Evolutionary conservation across 1,140 invertebrate genomes (phyloP), one percentile per base, ranked within the genome.

Genomic region (Polypedilum pembai): DNA sequence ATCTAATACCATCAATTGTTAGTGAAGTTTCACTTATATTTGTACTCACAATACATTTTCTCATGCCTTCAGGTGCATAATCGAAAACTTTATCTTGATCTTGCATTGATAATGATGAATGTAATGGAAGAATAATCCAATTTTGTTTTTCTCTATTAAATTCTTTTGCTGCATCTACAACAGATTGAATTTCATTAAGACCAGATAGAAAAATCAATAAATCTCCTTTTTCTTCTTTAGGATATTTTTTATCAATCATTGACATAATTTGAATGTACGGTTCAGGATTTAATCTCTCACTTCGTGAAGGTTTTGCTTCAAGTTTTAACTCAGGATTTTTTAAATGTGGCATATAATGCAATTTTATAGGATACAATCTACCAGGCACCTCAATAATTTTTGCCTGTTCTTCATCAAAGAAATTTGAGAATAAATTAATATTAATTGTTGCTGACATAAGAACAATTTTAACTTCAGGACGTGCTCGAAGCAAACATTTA

Each of bases 381-480:
- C 98, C 97, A 41, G 97, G 97, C 40, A 99, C 94, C 84, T 95
- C 87, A 77, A 98, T 90, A 72, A 96, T 86, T 77, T 88, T 87
- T 56, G 92, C 91, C 66, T 90, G 85, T 80, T 92, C 90, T 76
- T 91, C 85, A 56, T 89, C 82, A 84, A 99, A 99, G 83, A 97
- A 99, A 76, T 89, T 85, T 76, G 88, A 87, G 83, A 99, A 99
- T 1, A 99, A 84, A 77, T 95, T 85, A 65, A 99, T 91, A 84
- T 99, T 99, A 63, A 99, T 98, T 1, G 98, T 99, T 12, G 98
- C 98, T 7, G 96, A 98, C 98, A 99, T 99, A 0, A 99, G 86
- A 17, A 99, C 90, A 7, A 99, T 83, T 83, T 98, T 98, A 3
- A 99, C 82, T 79, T 98, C 89, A 17, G 85, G 79, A 74, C 92